Evolutionary conservation across 2,797 vertebrate genomes (phyloP), one percentile per base, ranked within the genome.

Genomic region (Uromys caudimaculatus): DNA sequence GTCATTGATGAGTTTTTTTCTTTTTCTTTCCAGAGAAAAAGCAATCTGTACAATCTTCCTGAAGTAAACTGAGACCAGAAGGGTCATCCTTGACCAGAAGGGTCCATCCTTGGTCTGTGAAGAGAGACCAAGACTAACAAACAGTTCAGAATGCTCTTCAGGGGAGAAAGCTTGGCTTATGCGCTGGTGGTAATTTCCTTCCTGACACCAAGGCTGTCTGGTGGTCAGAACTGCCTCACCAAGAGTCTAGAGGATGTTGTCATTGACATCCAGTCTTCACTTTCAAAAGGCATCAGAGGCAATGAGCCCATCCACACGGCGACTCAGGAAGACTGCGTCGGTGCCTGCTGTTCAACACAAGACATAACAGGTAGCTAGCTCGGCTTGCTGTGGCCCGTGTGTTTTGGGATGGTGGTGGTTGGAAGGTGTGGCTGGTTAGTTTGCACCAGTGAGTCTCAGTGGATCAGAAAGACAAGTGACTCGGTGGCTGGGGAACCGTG

Each of bases 261-360:
- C 73, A 76, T 99, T 83, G 98, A 99, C 10, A 97, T 99, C 12
- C 32, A 81, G 35, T 6, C 94, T 0, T 98, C 98, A 0, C 97
- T 99, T 89, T 86, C 98, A 58, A 96, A 21, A 23, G 98, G 98
- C 41, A 79, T 98, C 35, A 78, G 98, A 19, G 98, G 98, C 44
- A 96, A 82, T 0, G 99, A 99, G 73, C 99, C 98, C 0, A 11
- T 91, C 16, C 60, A 92, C 3, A 60, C 89, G 0, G 4, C 71
- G 0, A 47, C 41, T 24, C 86, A 75, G 0, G 97, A 85, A 32
- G 98, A 98, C 35, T 99, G 98, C 50, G 2, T 97, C 0, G 60
- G 91, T 14, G 38, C 94, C 11, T 99, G 99, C 98, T 99, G 99
- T 91, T 96, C 96, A 0, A 97, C 96, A 14, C 52, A 32, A 3